A percentile compares a stretch with the other conserved stretches of the same genome.
Conservation (phyloP, 2,797 vertebrate genomes). For the Esox masquinongy region DNA sequence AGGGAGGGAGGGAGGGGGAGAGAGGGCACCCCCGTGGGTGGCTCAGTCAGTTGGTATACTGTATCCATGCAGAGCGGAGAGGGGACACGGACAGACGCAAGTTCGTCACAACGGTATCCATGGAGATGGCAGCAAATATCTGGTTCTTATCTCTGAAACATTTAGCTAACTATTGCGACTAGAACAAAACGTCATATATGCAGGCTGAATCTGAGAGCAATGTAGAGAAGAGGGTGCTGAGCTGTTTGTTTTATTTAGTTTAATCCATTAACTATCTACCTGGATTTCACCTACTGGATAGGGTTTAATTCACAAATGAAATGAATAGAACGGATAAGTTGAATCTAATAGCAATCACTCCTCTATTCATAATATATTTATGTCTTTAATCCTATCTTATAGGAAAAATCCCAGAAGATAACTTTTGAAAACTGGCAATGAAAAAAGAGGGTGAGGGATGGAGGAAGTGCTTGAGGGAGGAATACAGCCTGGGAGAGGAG, state of each 20-base stretch:
- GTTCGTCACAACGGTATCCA: background rate
- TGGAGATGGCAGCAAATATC: slow-evolving; percentile 13
- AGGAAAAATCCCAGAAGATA: no score
- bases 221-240: slow-evolving; percentile 36
- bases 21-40: slow-evolving; percentile 39
- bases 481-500: background rate
- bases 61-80: slow-evolving; percentile 31
- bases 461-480: slow-evolving; percentile 34
- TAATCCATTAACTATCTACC: no score
- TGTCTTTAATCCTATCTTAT: no score
- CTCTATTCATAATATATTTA: no score
- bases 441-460: slow-evolving; percentile 61
- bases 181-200: slow-evolving; percentile 34
- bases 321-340: no score
- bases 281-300: no score
- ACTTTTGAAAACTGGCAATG: background rate
- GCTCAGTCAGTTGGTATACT: slow-evolving; percentile 46
- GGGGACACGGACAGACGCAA: background rate
- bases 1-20: slow-evolving; percentile 44
- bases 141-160: background rate
- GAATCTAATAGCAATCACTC: no score
- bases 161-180: background rate
- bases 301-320: no score
- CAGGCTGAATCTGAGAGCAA: slow-evolving; percentile 40
- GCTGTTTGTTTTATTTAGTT: no score